Percentiles rank a stretch among this genome's conserved stretches.
Conservation (phyloP, 2,797 vertebrate genomes). For the Squalus acanthias region DNA sequence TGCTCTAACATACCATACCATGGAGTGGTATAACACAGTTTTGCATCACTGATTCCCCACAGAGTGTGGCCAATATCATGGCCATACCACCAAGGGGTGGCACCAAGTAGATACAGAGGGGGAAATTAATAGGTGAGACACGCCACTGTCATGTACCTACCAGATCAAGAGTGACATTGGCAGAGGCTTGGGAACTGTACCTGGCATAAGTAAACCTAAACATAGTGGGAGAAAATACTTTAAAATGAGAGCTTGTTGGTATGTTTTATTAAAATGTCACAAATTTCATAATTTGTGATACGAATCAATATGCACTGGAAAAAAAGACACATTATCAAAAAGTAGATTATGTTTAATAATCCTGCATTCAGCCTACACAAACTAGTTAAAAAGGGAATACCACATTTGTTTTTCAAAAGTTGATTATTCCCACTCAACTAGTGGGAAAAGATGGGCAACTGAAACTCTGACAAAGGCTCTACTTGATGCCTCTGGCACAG, state of each 20-base stretch:
- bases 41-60: background rate
- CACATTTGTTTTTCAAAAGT: constrained; percentile 20
- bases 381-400: constrained; percentile 27
- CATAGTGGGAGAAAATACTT: background rate
- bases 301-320: background rate
- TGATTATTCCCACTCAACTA: constrained; percentile 37
- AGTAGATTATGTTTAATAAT: background rate
- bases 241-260: background rate
- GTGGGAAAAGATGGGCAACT: constrained; percentile 36
- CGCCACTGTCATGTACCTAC: background rate
- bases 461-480: constrained; percentile 30
- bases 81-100: background rate
- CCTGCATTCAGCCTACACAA: constrained; percentile 31
- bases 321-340: background rate
- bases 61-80: background rate
- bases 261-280: constrained; percentile 22
- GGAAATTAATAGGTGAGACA: background rate
- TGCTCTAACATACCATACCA: background rate
- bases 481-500: constrained; percentile 16
- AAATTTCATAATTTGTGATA: background rate
- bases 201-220: background rate
- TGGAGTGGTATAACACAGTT: background rate
- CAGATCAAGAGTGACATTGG: background rate
- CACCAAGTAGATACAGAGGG: background rate
- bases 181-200: background rate